A percentile compares a stretch with the other conserved stretches of the same genome.
phyloP scores from a whole-genome alignment of 2,888 invertebrate genomes.

The Aphodius sticticus region DNA sequence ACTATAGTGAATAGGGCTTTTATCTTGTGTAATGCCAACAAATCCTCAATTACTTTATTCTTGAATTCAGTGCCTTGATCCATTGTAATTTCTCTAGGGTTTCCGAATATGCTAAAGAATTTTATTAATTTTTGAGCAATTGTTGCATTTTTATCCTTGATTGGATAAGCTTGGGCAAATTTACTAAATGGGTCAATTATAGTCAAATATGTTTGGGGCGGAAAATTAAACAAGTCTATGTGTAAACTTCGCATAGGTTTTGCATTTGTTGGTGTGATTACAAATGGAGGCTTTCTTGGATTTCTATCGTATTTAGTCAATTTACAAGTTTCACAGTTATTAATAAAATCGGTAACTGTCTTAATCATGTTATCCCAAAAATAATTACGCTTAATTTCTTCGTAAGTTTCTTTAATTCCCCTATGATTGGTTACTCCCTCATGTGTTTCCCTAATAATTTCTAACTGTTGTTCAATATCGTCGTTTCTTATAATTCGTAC shows the following conservation, averaged over 20 bases:
- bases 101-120: slow-evolving; percentile 32
- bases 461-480: not conserved
- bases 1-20: slow-evolving; percentile 23
- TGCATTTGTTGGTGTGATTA: slow-evolving; percentile 27
- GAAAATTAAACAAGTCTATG: slow-evolving; percentile 32
- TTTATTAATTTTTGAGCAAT: slow-evolving; percentile 28
- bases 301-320: slow-evolving; percentile 18
- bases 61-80: slow-evolving; percentile 39
- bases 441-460: not conserved
- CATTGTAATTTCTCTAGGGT: slow-evolving; percentile 31
- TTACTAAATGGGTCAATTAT: slow-evolving; percentile 37
- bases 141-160: slow-evolving; percentile 23
- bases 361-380: not conserved
- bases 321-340: not conserved
- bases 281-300: slow-evolving; percentile 8
- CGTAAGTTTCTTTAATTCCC: not conserved
- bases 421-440: not conserved
- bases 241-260: slow-evolving; percentile 34
- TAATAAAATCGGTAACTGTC: not conserved
- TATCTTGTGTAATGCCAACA: slow-evolving; percentile 35
- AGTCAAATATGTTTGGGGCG: slow-evolving; percentile 30
- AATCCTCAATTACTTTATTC: slow-evolving; percentile 30
- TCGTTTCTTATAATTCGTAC: not conserved
- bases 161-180: slow-evolving; percentile 32
- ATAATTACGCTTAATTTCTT: not conserved